Base-by-base conservation (phyloP, 2,113 vertebrate genomes). In the Pachypanchax playfairii region DNA sequence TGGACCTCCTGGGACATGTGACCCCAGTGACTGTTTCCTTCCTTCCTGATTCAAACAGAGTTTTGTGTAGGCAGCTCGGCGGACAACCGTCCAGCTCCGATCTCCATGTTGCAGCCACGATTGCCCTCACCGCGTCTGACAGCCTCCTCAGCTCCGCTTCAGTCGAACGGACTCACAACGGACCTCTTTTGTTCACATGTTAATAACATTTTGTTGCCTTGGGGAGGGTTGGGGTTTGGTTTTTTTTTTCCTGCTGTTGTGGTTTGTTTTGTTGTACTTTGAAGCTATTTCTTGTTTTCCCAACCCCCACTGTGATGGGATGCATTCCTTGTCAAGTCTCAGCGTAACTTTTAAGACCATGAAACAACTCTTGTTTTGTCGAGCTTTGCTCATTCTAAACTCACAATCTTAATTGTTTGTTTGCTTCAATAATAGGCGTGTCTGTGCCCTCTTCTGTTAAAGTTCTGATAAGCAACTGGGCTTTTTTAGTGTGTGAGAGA, bases 1-100 rank as follows among this genome's bases (percentile, higher is more conserved):
- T 0, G 97, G 97, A 75, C 79, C 90, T 28, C 74, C 75, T 0
- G 96, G 96, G 80, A 93, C 87, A 17, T 99, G 97, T 70, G 90
- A 91, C 80, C 94, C 94, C 0, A 83, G 91, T 14, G 94, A 96
- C 68, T 98, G 96, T 68, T 80, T 91, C 59, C 85, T 90, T 62
- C 89, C 90, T 9, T 10, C 79, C 3, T 73, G 91, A 53, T 93
- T 77, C 61, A 87, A 59, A 52, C 58, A 79, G 73, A 85, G 71
- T 85, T 88, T 1, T 80, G 90, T 48, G 91, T 91, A 50, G 51
- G 48, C 55, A 3, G 2, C 33, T 44, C 39, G 0, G 4, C 55
- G 42, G 26, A 28, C 49, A 12, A 63, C 33, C 35, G 36, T 86
- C 81, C 33, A 29, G 50, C 64, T 35, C 26, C 25, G 47, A 35